Percentiles rank a stretch among this genome's conserved stretches.
These are phyloP conservation scores for Triplophysa bombifrons DNA, from an alignment of 2,797 vertebrate species.

Conservation along the genomic window DNA sequence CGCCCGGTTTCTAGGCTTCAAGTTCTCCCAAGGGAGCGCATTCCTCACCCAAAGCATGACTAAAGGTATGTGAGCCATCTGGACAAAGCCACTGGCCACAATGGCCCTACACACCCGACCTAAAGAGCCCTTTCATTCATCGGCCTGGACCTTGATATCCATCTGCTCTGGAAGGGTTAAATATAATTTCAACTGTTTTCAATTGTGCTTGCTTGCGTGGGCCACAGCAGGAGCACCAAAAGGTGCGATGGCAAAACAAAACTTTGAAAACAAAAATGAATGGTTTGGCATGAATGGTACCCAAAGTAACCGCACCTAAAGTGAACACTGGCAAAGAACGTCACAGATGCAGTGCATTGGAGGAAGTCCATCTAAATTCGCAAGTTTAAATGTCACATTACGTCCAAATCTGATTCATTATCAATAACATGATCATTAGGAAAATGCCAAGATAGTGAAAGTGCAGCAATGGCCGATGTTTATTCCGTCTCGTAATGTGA, in stretches of 20 bases:
- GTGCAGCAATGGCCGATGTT: constrained; percentile 5
- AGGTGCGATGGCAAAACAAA: not conserved
- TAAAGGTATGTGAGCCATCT: constrained; percentile 87
- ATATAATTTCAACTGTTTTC: constrained; percentile 56
- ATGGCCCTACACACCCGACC: constrained; percentile 73
- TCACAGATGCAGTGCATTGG: not conserved
- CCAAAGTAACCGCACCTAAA: too few species aligned
- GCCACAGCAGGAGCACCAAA: not conserved
- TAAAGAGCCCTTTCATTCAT: constrained; percentile 63
- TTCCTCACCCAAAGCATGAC: constrained; percentile 80
- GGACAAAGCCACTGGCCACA: constrained; percentile 79
- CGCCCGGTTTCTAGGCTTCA: constrained; percentile 82
- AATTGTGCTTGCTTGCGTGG: constrained; percentile 42
- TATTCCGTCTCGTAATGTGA: constrained; percentile 34
- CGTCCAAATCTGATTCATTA: constrained; percentile 35
- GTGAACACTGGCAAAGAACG: not conserved
- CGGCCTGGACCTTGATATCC: constrained; percentile 65
- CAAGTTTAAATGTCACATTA: constrained; percentile 43
- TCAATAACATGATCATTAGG: constrained; percentile 43
- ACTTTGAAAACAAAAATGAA: not conserved
- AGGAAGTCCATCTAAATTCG: not conserved
- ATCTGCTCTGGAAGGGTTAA: constrained; percentile 65
- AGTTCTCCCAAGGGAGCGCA: constrained; percentile 79
- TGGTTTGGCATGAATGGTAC: too few species aligned
- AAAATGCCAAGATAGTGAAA: constrained; percentile 37